These are phyloP conservation scores for Heliconius ismenius DNA, from an alignment of 2,888 invertebrate species.

Conservation along the genomic window DNA sequence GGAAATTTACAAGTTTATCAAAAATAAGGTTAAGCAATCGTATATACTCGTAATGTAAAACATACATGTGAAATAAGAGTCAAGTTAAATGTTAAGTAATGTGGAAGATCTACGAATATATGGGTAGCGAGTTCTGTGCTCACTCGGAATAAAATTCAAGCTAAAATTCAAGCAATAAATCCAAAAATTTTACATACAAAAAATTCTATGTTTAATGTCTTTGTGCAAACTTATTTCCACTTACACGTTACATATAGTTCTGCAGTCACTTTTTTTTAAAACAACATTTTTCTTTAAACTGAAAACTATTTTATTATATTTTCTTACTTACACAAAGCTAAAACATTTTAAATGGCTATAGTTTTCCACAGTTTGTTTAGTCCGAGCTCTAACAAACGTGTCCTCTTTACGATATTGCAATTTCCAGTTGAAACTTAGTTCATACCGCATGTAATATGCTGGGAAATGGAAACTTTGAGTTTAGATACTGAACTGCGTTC, in stretches of 20 bases:
- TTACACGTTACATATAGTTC: neutral
- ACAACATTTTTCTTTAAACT: neutral
- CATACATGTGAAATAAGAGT: too few relatives aligned
- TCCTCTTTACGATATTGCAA: slow-evolving; percentile 31
- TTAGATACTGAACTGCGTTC: slow-evolving; percentile 28
- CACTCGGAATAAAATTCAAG: too few relatives aligned
- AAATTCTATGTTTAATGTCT: neutral
- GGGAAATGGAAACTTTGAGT: slow-evolving; percentile 32
- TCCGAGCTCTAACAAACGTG: slow-evolving; percentile 22
- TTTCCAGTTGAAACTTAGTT: slow-evolving; percentile 28
- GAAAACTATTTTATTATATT: neutral
- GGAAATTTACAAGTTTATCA: too few relatives aligned
- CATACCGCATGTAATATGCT: slow-evolving; percentile 27
- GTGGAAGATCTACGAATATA: too few relatives aligned
- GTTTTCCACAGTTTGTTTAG: slow-evolving; percentile 16
- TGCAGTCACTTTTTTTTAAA: neutral
- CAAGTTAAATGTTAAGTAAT: too few relatives aligned
- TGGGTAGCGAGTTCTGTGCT: too few relatives aligned
- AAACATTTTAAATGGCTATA: neutral
- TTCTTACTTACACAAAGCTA: neutral
- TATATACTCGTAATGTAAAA: too few relatives aligned
- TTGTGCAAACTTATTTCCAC: neutral
- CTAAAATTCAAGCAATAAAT: neutral
- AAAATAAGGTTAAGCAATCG: too few relatives aligned
- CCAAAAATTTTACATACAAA: neutral